Percentiles rank a stretch among this genome's conserved stretches.
Evolutionary conservation across 2,888 invertebrate species (phyloP).

Genomic region (Drosophila peninsularis): DNA sequence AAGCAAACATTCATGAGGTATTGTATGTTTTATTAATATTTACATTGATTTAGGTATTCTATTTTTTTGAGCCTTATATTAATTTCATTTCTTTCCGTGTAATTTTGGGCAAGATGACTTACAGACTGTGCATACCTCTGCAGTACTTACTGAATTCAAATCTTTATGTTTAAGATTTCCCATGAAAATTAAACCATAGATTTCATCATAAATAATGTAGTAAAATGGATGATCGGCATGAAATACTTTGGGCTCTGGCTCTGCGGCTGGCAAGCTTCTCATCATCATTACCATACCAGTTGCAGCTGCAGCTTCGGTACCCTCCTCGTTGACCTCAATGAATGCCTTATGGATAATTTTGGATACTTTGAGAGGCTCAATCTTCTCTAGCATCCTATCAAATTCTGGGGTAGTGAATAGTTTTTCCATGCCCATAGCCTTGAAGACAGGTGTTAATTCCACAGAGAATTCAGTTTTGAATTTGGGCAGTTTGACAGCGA

Average conservation of each 20-base stretch:
- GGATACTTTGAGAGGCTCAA: conserved; percentile 77
- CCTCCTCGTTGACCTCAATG: conserved; percentile 94
- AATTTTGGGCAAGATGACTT: neutral
- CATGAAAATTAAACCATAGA: conserved; percentile 31
- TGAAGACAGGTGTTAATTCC: conserved; percentile 41
- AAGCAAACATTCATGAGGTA: no score
- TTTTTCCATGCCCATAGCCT: conserved; percentile 88
- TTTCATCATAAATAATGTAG: conserved; percentile 36
- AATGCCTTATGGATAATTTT: conserved; percentile 92
- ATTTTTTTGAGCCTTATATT: neutral
- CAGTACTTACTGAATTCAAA: no score
- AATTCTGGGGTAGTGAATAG: conserved; percentile 86
- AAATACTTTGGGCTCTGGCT: conserved; percentile 21
- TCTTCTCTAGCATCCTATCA: neutral
- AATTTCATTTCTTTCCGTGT: neutral
- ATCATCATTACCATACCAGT: conserved; percentile 82
- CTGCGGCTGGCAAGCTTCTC: neutral
- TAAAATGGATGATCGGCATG: conserved; percentile 49
- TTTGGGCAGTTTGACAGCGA: conserved; percentile 88
- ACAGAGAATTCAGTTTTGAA: conserved; percentile 85
- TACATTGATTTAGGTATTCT: neutral
- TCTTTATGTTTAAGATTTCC: conserved; percentile 14
- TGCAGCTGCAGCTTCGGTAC: conserved; percentile 93
- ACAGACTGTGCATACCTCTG: neutral
- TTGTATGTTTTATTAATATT: neutral